Evolutionary conservation across 2,888 invertebrate genomes (phyloP).

Genomic region (Agriopis aurantiaria): DNA sequence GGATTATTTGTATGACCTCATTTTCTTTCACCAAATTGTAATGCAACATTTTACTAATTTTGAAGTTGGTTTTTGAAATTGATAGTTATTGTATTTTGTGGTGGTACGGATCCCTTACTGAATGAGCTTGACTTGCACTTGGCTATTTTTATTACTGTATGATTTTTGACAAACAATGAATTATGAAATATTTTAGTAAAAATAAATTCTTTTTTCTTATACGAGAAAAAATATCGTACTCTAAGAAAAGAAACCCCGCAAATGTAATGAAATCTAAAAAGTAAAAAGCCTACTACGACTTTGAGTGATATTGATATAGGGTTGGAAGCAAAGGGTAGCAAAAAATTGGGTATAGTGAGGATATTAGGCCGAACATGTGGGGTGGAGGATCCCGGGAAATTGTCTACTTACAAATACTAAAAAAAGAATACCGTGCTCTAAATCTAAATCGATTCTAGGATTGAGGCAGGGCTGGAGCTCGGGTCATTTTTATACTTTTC

Average conservation of each 20-base stretch:
- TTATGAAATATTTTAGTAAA: no score
- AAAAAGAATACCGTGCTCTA: constrained; percentile 1
- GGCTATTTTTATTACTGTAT: no score
- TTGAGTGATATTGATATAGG: constrained; percentile 28
- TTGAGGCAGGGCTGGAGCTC: background rate
- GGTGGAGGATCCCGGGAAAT: constrained; percentile 13
- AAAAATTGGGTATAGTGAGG: constrained; percentile 35
- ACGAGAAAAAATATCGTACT: background rate
- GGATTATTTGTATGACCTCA: no score
- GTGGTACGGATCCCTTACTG: no score
- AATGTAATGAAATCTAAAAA: constrained; percentile 20
- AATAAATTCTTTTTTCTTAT: no score
- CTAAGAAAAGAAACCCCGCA: constrained; percentile 3
- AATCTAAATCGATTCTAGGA: background rate
- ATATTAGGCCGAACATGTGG: constrained; percentile 25
- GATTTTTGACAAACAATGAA: no score
- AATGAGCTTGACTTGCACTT: no score
- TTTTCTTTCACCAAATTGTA: no score
- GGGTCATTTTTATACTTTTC: no score
- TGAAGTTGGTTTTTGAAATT: no score
- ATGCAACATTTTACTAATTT: no score
- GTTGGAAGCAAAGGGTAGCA: constrained; percentile 25
- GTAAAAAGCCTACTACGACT: constrained; percentile 7
- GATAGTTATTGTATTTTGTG: no score
- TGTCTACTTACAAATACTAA: constrained; percentile 5